Evolutionary conservation across 2,888 invertebrate species (phyloP), one percentile per base, ranked within the genome.

Genomic region (Lasioglossum marginatum): DNA sequence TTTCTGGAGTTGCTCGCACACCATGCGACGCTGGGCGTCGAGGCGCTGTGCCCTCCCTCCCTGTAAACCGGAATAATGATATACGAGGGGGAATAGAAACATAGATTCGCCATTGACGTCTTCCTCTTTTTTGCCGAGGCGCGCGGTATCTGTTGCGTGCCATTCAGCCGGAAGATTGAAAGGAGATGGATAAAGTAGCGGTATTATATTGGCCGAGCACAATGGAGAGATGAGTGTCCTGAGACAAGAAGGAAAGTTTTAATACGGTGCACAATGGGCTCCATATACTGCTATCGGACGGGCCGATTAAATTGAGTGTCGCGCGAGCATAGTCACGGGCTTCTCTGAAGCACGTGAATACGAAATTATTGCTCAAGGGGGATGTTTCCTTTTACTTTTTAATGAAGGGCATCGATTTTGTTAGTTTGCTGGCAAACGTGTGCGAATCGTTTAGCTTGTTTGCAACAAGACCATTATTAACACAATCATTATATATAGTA

Each of bases 41-140:
- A 3, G 8, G 3, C 23, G n/a, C 52, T 2, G 52, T 10, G n/a
- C 23, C n/a, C 52, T 10, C 52, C 23, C 52, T 52, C 31, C 31
- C 16, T 66, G 66, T 66, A 34, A 66, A 66, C 34, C 74, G 72
- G n/a, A 40, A 60, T 79, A 80, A 79, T 71, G 73, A 74, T 75
- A 57, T 27, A 52, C 48, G 70, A 57, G 19, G 27, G 14, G 63
- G 66, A 57, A 60, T 40, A n/a, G 43, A 34, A 70, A 77, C 60
- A 57, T 40, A 4, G 70, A 10, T 75, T 37, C 34, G 31, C 31
- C 57, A n/a, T 52, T 60, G 48, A 40, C 16, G 52, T 82, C 71
- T 83, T 45, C 19, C 16, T n/a, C 1, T n/a, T 72, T 79, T 66
- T 71, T 16, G 16, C 57, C 23, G 14, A 27, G 34, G 23, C 12